Evolutionary conservation across 2,797 vertebrate species (phyloP), one percentile per base, ranked within the genome.

Genomic region (Cheirogaleus major): DNA sequence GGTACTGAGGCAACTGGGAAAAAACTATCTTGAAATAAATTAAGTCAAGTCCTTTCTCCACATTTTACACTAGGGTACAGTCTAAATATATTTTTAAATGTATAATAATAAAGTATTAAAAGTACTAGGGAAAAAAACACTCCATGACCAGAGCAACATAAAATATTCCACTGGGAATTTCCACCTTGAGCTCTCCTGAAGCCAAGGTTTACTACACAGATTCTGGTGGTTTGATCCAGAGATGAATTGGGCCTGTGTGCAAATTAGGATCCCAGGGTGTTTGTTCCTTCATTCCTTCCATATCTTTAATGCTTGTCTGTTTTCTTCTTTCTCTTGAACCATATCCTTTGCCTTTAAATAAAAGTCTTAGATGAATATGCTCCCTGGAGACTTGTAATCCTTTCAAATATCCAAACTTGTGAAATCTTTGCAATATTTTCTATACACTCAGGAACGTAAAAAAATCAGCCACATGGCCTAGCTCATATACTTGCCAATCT

Each of bases 361-460:
- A 94, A 94, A 90, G 27, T n/a, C 38, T 91, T 45, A 52, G 13
- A 30, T 76, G 20, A 86, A 90, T 78, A 73, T 55, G 35, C 41
- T 72, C 82, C 75, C 48, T 70, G 67, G 90, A 95, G 80, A 92
- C 5, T 45, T 52, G 4, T 65, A 86, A 69, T 83, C 45, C 76
- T 94, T 93, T 90, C 48, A 93, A 89, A 89, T 43, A 89, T 3
- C 10, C 59, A 92, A 85, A 70, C 41, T 67, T 92, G 45, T 76
- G 5, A 92, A 73, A 92, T 81, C 10, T 89, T 95, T 75, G 61
- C 43, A 79, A 61, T 73, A 92, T 92, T 70, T 75, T 92, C 88
- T 80, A 78, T 48, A 93, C 12, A 88, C 41, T 84, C 50, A 93
- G 38, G 30, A 86, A 79, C 75, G 27, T 70, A 69, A 96, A 78